Percentiles rank a stretch among this genome's conserved stretches.
phyloP scores from a whole-genome alignment of 1,140 invertebrate genomes.

The Heterodera schachtii region DNA sequence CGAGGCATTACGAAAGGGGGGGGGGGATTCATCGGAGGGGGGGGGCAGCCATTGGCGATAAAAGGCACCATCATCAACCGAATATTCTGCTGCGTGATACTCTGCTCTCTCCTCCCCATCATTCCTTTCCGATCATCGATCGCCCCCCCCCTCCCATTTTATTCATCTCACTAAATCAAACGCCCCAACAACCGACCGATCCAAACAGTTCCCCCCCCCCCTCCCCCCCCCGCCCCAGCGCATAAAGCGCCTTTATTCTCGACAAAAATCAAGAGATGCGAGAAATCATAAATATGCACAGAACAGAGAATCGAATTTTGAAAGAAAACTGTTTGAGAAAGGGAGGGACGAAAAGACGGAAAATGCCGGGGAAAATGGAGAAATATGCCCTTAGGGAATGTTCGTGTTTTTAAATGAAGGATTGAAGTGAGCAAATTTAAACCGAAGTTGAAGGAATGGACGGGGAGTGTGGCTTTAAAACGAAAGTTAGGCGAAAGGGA shows the following conservation, averaged over 20 bases:
- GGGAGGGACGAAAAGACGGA: no score
- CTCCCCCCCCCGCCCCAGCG: no score
- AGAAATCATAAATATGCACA: not conserved
- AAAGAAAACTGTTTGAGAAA: not conserved
- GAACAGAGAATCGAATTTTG: not conserved
- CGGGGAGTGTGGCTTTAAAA: constrained; percentile 12
- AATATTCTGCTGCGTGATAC: not conserved
- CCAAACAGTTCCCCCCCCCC: not conserved
- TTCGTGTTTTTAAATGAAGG: constrained; percentile 14
- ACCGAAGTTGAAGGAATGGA: not conserved
- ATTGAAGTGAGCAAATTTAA: constrained; percentile 8
- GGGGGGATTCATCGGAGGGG: not conserved
- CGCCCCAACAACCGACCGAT: not conserved
- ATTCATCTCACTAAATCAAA: not conserved
- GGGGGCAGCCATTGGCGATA: not conserved
- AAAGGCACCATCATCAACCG: not conserved
- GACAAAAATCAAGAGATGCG: not conserved
- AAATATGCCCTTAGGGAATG: constrained; percentile 2
- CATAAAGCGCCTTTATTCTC: not conserved
- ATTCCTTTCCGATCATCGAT: no score
- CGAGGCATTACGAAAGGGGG: not conserved
- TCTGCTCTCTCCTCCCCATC: no score
- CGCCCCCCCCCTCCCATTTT: no score
- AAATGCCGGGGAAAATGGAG: not conserved
- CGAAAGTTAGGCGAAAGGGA: not conserved